phyloP scores from a whole-genome alignment of 2,113 vertebrate genomes.

The Alethe castanea region DNA sequence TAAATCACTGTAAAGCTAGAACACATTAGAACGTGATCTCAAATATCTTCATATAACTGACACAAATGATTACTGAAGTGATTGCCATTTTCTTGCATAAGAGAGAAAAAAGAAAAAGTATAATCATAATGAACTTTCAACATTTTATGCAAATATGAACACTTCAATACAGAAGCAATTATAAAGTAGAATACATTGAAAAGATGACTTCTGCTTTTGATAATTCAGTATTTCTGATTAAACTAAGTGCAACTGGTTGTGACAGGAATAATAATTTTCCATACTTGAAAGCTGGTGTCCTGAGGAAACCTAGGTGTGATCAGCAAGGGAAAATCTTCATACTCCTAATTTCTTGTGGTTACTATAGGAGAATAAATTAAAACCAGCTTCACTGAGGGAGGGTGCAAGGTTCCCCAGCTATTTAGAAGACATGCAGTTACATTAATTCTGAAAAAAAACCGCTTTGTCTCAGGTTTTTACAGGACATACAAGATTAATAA shows the following conservation, averaged over 20 bases:
- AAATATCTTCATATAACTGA: neutral
- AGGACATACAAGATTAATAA: neutral
- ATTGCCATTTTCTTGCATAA: neutral
- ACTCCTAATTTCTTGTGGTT: neutral
- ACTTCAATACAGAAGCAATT: neutral
- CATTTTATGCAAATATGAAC: neutral
- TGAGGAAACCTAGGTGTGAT: neutral
- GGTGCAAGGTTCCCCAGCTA: neutral
- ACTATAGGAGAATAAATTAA: neutral
- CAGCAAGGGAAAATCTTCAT: neutral
- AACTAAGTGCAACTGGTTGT: neutral
- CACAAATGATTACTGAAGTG: neutral
- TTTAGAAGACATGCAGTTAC: neutral
- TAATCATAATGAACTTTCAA: neutral
- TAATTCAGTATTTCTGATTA: neutral
- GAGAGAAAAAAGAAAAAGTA: neutral
- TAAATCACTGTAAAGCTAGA: neutral
- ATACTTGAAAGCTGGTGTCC: neutral
- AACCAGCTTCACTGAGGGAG: accelerated
- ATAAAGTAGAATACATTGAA: neutral
- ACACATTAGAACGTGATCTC: neutral
- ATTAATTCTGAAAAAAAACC: neutral
- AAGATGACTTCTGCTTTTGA: neutral
- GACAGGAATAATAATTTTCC: neutral
- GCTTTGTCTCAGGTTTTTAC: neutral